Evolutionary conservation across 2,113 vertebrate genomes (phyloP).

Genomic region (Lycaon pictus): DNA sequence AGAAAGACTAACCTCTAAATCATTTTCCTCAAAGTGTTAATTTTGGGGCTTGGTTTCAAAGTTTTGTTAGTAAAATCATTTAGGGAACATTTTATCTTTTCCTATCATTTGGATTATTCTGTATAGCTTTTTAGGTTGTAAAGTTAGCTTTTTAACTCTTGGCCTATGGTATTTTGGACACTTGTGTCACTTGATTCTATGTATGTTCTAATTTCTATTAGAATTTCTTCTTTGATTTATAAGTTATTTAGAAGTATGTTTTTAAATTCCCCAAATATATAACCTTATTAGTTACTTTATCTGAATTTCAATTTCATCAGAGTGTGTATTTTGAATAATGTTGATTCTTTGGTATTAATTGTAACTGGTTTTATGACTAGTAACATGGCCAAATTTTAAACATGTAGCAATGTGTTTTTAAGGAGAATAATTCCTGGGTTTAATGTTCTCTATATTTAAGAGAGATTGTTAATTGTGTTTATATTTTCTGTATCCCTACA

Average conservation of each 20-base stretch:
- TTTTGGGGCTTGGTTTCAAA: background rate
- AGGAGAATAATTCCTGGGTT: background rate
- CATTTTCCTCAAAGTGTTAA: background rate
- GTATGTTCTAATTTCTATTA: background rate
- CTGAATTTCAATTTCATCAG: background rate
- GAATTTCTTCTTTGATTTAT: background rate
- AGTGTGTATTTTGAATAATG: background rate
- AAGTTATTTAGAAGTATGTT: background rate
- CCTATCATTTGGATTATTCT: background rate
- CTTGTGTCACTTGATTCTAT: background rate
- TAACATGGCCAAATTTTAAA: background rate
- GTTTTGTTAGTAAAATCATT: background rate
- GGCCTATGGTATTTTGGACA: background rate
- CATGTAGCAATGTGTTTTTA: background rate
- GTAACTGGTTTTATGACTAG: background rate
- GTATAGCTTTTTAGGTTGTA: background rate
- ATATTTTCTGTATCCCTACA: background rate
- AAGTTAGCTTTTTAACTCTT: background rate
- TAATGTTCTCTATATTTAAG: background rate
- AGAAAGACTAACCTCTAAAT: background rate
- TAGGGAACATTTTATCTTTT: background rate
- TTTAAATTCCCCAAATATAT: background rate
- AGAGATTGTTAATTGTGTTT: background rate
- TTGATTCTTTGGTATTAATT: background rate
- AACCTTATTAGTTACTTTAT: background rate